Evolutionary conservation across 2,888 invertebrate species (phyloP), one percentile per base, ranked within the genome.

Genomic region (Drosophila pegasa): DNA sequence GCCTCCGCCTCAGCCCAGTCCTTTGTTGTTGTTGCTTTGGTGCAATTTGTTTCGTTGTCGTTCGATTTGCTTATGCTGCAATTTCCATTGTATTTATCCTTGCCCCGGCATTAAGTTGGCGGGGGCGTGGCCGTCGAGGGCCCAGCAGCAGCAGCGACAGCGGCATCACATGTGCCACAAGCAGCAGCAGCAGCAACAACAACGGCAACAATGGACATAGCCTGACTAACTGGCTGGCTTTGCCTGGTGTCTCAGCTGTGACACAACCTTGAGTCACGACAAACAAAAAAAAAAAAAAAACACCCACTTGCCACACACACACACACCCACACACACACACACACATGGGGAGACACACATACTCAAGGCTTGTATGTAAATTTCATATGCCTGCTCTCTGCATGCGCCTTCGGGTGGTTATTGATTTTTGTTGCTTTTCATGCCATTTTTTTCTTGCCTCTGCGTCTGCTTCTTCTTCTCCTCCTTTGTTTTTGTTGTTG

Each of bases 351-450:
- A 55, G 35, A 45, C 40, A 47, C 35, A 57, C 38, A 33, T 37
- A 58, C 50, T 35, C 50, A 50, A 48, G 48, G 31, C 22, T 31
- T 48, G 41, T 35, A 68, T 73, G 77, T 58, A 81, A 62, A 78
- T 77, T 77, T 66, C 38, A 35, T 55, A 38, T 71, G 72, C 72
- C 69, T 71, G 20, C 52, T 54, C 52, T 54, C 45, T 50, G 47
- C 56, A 51, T 47, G 56, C 38, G 41, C 72, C 71, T 80, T 76
- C 51, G 85, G 78, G 78, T 84, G 71, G 85, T 78, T 89, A 89
- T 89, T 83, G 89, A 83, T 83, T 87, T 84, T 84, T 78, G 57
- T 66, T 69, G 76, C 55, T 70, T 41, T 40, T 57, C 45, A 45
- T 66, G 48, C 25, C 48, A n/a, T 41, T 58, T 63, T 65, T 55